Conservation (phyloP, 2,888 invertebrate genomes). For the Dendrolimus houi region DNA sequence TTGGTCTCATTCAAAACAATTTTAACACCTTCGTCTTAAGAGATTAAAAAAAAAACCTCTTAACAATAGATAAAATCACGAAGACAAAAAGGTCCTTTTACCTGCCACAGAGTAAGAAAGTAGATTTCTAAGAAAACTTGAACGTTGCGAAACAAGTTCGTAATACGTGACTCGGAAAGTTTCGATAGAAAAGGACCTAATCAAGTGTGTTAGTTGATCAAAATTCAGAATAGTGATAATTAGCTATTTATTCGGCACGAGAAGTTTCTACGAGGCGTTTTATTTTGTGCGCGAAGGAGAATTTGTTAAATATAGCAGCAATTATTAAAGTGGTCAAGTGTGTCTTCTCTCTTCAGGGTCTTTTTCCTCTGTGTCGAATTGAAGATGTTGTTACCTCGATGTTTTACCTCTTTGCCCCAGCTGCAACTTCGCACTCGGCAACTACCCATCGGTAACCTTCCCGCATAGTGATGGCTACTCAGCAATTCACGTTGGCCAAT, state of each 20-base stretch:
- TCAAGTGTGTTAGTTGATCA: neutral
- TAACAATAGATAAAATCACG: neutral
- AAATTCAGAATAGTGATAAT: neutral
- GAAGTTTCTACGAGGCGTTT: neutral
- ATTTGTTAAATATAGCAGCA: too few relatives aligned
- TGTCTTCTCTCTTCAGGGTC: too few relatives aligned
- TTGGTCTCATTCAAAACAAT: too few relatives aligned
- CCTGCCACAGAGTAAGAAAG: neutral
- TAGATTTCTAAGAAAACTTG: neutral
- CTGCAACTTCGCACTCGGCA: too few relatives aligned
- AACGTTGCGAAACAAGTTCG: neutral
- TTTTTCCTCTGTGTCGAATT: too few relatives aligned
- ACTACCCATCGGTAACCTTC: too few relatives aligned
- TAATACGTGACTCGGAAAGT: neutral
- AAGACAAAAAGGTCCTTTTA: neutral
- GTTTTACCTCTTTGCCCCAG: too few relatives aligned
- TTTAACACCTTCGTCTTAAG: neutral
- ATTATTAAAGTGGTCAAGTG: too few relatives aligned
- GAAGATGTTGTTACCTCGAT: too few relatives aligned
- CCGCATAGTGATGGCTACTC: too few relatives aligned
- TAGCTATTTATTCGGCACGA: neutral
- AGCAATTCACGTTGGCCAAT: too few relatives aligned
- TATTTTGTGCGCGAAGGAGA: too few relatives aligned
- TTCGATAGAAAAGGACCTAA: neutral
- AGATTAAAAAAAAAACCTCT: neutral